Conservation (phyloP, 1,140 invertebrate species). For the Maniola jurtina region DNA sequence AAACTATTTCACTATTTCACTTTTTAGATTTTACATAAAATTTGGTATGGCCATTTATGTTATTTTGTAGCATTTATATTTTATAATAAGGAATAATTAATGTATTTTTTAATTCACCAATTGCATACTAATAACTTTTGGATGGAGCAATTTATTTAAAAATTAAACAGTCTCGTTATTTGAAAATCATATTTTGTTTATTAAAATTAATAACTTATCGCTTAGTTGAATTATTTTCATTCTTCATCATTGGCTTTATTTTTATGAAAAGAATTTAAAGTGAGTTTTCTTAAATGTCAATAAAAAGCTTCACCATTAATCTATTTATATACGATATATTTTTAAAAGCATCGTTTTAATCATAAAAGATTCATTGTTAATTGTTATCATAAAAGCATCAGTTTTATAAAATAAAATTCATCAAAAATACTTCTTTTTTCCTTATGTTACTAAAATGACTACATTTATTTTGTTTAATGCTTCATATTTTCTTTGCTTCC, state of each 20-base stretch:
- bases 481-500: slow-evolving; percentile 23
- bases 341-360: too few relatives aligned
- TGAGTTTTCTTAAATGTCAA: background rate
- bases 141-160: background rate
- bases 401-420: too few relatives aligned
- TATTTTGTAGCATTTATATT: background rate
- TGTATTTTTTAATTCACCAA: background rate
- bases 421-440: too few relatives aligned
- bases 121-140: background rate
- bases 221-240: too few relatives aligned
- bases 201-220: too few relatives aligned
- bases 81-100: too few relatives aligned
- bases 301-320: background rate
- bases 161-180: background rate
- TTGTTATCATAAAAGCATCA: too few relatives aligned
- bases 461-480: background rate
- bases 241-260: background rate
- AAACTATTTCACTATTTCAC: background rate
- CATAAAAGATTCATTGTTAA: too few relatives aligned
- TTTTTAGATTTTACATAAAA: background rate
- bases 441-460: too few relatives aligned
- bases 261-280: background rate
- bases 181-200: too few relatives aligned
- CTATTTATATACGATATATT: too few relatives aligned
- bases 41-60: background rate